Evolutionary conservation across 1,140 invertebrate genomes (phyloP).

Genomic region (Carcinoscorpius rotundicauda): DNA sequence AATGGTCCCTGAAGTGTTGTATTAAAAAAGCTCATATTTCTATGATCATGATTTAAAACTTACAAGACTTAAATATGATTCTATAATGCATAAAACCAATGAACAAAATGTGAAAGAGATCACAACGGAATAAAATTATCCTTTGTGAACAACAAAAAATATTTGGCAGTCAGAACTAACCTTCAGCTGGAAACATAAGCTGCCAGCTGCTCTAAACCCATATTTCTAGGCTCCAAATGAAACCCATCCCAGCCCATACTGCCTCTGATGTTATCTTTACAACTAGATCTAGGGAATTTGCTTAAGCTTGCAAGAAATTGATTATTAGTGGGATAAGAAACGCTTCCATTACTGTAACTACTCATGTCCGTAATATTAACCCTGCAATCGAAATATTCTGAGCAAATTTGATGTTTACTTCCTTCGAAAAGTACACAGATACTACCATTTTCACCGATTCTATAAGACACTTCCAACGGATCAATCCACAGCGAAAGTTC

Average conservation of each 20-base stretch:
- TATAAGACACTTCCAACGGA: constrained; percentile 50
- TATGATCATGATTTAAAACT: too few relatives aligned
- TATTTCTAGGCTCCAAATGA: constrained; percentile 9
- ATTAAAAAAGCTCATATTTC: too few relatives aligned
- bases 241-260: constrained; percentile 14
- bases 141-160: too few relatives aligned
- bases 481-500: constrained; percentile 60
- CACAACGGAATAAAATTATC: too few relatives aligned
- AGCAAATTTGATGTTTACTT: constrained; percentile 8
- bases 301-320: constrained; percentile 5
- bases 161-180: neutral
- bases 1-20: too few relatives aligned
- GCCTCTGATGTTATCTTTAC: constrained; percentile 12
- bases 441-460: constrained; percentile 56
- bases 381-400: neutral
- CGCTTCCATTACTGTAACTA: neutral
- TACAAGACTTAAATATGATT: too few relatives aligned
- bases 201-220: constrained; percentile 17
- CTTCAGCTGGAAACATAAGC: constrained; percentile 18
- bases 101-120: too few relatives aligned
- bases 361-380: neutral
- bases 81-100: too few relatives aligned
- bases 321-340: constrained; percentile 3
- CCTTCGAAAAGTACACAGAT: constrained; percentile 49
- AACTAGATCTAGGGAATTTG: constrained; percentile 2